Evolutionary conservation across 1,140 invertebrate species (phyloP), one percentile per base, ranked within the genome.

Genomic region (Ptiloglossa arizonensis): DNA sequence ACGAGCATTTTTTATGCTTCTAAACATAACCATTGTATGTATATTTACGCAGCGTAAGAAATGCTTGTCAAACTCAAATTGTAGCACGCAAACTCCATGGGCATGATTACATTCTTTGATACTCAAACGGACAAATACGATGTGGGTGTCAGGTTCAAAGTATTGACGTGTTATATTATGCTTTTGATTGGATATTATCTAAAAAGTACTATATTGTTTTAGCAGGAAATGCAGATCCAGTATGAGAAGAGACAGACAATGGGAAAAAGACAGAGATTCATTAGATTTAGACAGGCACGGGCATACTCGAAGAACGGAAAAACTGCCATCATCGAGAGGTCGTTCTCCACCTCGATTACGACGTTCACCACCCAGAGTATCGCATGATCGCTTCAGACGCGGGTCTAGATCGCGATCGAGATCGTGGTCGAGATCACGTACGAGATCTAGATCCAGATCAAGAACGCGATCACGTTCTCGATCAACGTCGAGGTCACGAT

Each of bases 241-340:
- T 57, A 63, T 79, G 41, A 86, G 80, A 62, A 70, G 85, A 41
- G 83, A 82, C 50, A 81, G 87, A 19, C 83, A 82, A 17, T 87
- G 88, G 83, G 83, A 88, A 8, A 86, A 86, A 50, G 87, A 82
- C 22, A 85, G 85, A 69, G 84, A 87, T 5, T 80, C 86, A 19
- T 79, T 86, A 5, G 88, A 87, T 56, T 62, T 70, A 9, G 88
- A 91, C 1, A 86, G 85, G 80, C 85, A 86, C 27, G 66, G 38
- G 2, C 62, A 76, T 24, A 13, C 9, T 15, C 74, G 77, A 2
- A 89, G 80, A 60, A 29, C 59, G 8, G 85, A 89, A 0, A 89
- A 87, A 32, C 13, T 64, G 15, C 46, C 11, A 5, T n/a, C 76
- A 0, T 46, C 71, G 32, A 82, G 86, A 84, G 27, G 56, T 59